phyloP scores from a whole-genome alignment of 2,888 invertebrate species.

The Cataglyphis cursor region DNA sequence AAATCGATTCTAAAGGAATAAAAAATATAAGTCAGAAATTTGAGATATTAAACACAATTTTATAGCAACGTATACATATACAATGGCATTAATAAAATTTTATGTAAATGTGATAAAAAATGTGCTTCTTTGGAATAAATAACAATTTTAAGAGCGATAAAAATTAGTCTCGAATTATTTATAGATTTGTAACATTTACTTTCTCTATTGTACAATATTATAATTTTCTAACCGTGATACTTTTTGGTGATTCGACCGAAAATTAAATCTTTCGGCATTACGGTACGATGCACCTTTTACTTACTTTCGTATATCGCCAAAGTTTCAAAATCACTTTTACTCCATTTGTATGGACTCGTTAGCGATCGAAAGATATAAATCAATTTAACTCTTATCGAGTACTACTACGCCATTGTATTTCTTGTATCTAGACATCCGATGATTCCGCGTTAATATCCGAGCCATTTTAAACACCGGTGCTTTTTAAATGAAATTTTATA shows the following conservation, averaged over 20 bases:
- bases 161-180: not conserved
- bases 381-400: constrained; percentile 22
- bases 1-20: not conserved
- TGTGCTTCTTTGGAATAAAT: not conserved
- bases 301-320: constrained; percentile 21
- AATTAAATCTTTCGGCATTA: constrained; percentile 43
- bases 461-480: not conserved
- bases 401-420: constrained; percentile 9
- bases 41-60: not conserved
- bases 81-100: constrained; percentile 4
- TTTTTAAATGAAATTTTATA: not conserved
- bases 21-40: not conserved
- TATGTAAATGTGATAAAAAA: not conserved
- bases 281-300: constrained; percentile 36
- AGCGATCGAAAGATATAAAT: constrained; percentile 29
- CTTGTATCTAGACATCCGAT: not conserved
- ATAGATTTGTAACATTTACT: not conserved
- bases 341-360: constrained; percentile 14
- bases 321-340: constrained; percentile 44
- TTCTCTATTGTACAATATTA: constrained; percentile 2
- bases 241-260: not conserved
- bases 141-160: not conserved
- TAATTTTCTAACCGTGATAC: constrained; percentile 2
- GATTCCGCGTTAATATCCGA: not conserved
- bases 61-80: not conserved